Evolutionary conservation across 2,888 invertebrate genomes (phyloP).

Genomic region (Eupithecia vulgata): DNA sequence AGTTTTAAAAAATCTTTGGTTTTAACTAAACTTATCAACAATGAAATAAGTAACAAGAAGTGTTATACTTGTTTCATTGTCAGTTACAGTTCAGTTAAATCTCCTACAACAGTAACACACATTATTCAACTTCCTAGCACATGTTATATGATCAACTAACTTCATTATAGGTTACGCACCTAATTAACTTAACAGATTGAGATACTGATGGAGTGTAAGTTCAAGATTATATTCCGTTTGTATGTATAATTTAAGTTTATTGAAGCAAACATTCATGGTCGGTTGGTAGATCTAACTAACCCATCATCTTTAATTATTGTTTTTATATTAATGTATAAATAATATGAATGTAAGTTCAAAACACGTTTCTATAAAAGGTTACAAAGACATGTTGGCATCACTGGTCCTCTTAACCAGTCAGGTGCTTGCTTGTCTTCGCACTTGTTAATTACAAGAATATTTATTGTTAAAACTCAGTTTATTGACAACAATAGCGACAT

Average conservation of each 20-base stretch:
- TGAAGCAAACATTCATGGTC: background rate
- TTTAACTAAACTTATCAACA: background rate
- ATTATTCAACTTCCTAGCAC: constrained; percentile 6
- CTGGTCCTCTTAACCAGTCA: background rate
- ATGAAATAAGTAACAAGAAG: no score
- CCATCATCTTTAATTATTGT: background rate
- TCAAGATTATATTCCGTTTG: constrained; percentile 18
- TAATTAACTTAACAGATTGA: constrained; percentile 34
- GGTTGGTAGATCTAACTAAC: background rate
- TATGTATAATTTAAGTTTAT: constrained; percentile 4
- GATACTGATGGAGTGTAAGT: constrained; percentile 25
- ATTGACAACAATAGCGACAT: background rate
- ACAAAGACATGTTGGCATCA: background rate
- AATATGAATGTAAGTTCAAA: background rate
- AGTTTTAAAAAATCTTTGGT: no score
- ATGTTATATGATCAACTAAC: constrained; percentile 25
- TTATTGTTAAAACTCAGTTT: background rate
- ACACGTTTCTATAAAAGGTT: background rate
- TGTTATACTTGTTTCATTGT: no score
- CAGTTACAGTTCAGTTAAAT: no score
- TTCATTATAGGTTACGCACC: constrained; percentile 29
- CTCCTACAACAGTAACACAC: background rate
- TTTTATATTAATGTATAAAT: background rate
- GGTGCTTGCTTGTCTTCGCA: background rate
- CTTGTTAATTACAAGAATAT: background rate